A percentile compares a stretch with the other conserved stretches of the same genome.
Evolutionary conservation across 1,140 invertebrate species (phyloP).

Genomic region (Paracyclopina nana): DNA sequence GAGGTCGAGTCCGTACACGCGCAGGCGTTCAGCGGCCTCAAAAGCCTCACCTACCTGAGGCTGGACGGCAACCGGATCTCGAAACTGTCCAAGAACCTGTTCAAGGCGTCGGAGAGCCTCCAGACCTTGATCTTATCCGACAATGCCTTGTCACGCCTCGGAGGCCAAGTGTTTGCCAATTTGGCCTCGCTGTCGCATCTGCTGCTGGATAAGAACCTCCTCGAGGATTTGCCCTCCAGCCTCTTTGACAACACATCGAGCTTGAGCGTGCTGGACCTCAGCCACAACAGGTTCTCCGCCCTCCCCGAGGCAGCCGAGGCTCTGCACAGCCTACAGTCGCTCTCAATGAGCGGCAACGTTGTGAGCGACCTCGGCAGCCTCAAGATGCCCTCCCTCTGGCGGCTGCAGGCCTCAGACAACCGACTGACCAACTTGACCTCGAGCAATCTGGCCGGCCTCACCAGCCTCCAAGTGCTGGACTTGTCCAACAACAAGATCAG

Average conservation of each 20-base stretch:
- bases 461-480: slow-evolving; percentile 58
- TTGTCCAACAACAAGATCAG: slow-evolving; percentile 68
- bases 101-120: background rate
- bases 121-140: background rate
- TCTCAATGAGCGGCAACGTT: slow-evolving; percentile 68
- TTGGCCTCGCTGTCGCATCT: slow-evolving; percentile 67
- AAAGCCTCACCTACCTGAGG: background rate
- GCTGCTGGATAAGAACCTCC: slow-evolving; percentile 59
- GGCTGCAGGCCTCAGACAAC: slow-evolving; percentile 61
- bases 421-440: slow-evolving; percentile 37
- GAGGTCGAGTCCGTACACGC: background rate
- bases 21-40: background rate
- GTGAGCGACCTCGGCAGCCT: slow-evolving; percentile 56
- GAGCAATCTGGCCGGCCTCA: slow-evolving; percentile 52
- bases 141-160: background rate
- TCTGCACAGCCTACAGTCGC: slow-evolving; percentile 41
- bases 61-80: background rate
- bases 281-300: slow-evolving; percentile 20
- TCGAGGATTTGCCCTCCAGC: slow-evolving; percentile 26
- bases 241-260: slow-evolving; percentile 67
- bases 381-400: slow-evolving; percentile 59
- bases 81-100: background rate
- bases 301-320: slow-evolving; percentile 21
- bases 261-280: slow-evolving; percentile 59
- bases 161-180: background rate